A percentile compares a stretch with the other conserved stretches of the same genome.
Conservation (phyloP, 1,140 invertebrate genomes). For the Antheraea pernyi region DNA sequence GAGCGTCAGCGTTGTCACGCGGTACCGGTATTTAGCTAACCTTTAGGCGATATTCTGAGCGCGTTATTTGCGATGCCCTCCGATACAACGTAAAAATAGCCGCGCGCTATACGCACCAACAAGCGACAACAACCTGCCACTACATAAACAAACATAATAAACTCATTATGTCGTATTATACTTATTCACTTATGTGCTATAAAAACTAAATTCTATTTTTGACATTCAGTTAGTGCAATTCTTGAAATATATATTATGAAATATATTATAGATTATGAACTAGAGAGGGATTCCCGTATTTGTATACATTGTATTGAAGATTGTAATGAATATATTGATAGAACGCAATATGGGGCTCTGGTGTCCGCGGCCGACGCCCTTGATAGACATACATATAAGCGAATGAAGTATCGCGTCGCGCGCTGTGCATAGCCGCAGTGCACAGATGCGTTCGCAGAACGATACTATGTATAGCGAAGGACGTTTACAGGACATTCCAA, state of each 20-base stretch:
- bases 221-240: no score
- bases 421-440: neutral
- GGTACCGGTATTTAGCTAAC: conserved; percentile 34
- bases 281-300: no score
- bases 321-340: no score
- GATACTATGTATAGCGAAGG: neutral
- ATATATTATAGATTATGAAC: no score
- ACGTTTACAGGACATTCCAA: neutral
- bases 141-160: conserved; percentile 3
- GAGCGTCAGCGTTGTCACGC: conserved; percentile 17
- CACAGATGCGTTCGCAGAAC: neutral
- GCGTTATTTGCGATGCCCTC: conserved; percentile 41
- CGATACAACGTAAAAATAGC: conserved; percentile 38
- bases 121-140: conserved; percentile 17
- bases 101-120: neutral
- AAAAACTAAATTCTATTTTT: no score
- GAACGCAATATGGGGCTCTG: no score
- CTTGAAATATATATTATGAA: no score
- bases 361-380: no score
- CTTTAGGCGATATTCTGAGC: conserved; percentile 48
- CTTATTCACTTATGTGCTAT: no score
- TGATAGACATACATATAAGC: neutral
- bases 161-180: no score
- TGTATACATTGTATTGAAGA: no score
- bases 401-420: neutral